Base-by-base conservation (phyloP, 2,888 invertebrate species). In the Cantharis rustica region DNA sequence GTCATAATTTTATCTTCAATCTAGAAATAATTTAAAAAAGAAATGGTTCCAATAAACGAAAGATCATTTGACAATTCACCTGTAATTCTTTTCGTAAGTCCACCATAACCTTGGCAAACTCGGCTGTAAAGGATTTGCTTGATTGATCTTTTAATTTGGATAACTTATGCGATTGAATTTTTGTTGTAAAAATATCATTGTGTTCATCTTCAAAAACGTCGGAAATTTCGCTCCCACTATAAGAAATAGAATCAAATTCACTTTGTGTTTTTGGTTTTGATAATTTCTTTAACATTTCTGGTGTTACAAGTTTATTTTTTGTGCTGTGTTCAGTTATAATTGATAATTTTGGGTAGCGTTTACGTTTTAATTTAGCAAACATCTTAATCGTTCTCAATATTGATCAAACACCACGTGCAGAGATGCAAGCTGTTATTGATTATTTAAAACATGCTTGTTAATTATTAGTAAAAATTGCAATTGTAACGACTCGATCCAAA, bases 191-290 rank as follows among this genome's bases (percentile, higher is more conserved):
- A 68, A 82, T 84, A 10, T 83, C 79, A 72, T 61, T 80, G 68
- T 84, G 84, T 31, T 81, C 78, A 23, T 86, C 84, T 70, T 82
- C 84, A 73, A 85, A 85, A 10, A 81, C 79, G 74, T 86, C 86
- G 9, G 81, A 72, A 20, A 84, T 78, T 31, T 84, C 84, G 74
- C 84, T 84, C 10, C 64, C 76, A 61, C 77, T 77, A n/a, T 81
- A 81, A 68, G 80, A 80, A 9, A 78, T 80, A 17, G 80, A 75
- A 23, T 82, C 84, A 13, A 82, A 79, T 71, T 83, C 77, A 61
- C 84, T 77, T 16, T 69, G 68, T 63, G 79, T 62, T n/a, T 81
- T 74, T 9, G 83, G 81, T 78, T 81, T 70, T 47, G 84, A 73
- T 26, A 84, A 69, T 69, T 81, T 79, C 75, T 79, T 79, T 31